Base-by-base conservation (phyloP, 2,113 vertebrate species). In the Brachypodius melanocephalos region DNA sequence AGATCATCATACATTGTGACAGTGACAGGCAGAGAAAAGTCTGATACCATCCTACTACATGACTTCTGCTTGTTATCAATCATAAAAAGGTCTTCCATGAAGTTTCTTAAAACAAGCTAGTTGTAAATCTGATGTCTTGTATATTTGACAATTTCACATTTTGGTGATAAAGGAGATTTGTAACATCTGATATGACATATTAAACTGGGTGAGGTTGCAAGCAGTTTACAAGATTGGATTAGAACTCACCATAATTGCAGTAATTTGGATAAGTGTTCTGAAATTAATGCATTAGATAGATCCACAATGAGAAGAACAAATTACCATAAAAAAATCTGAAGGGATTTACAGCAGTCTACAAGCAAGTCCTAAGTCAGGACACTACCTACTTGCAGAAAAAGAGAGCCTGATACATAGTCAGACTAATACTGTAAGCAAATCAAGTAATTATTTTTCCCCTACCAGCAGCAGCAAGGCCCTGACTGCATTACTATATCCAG, bases 1-100 rank as follows among this genome's bases (percentile, higher is more conserved):
- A 1, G n/a, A 16, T 26, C 6, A 3, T 25, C 3, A 2, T 16
- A 57, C 0, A 0, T 17, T 18, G 2, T 38, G 48, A 42, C 13
- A 71, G 38, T 34, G 48, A 73, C 6, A 20, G 73, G 29, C 20
- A 85, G 25, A 82, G 34, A 42, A 72, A 92, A 59, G 55, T 55
- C 31, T 66, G n/a, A 63, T 29, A 80, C 28, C 1, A 8, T 34
- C 17, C 38, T 71, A 59, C 43, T 81, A 62, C 4, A 2, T 32
- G 77, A 51, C 52, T 38, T 25, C 40, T 72, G 22, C 66, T 38
- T 48, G 17, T 21, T 72, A 67, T 21, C n/a, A 40, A 24, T 34
- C 31, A 79, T 29, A 25, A 14, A 73, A 82, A 75, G 32, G 46
- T 12, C 12, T 73, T 72, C 26, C 49, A 34, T 22, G 3, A 36